Conservation (phyloP, 2,797 vertebrate species). For the Lepus townsendii region DNA sequence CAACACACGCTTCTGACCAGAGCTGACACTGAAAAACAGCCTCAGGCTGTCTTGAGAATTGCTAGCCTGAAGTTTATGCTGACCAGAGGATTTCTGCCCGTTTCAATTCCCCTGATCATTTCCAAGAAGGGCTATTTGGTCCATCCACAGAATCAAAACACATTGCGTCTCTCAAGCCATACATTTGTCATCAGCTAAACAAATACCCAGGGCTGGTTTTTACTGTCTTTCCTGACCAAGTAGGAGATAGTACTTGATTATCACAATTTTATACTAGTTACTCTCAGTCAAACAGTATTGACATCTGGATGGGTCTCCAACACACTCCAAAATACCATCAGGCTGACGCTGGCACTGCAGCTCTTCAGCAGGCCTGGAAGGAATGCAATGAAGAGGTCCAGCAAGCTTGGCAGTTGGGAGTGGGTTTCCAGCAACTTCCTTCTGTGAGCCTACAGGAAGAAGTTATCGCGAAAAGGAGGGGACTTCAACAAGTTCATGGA, state of each 20-base stretch:
- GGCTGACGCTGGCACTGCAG: neutral
- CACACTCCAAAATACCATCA: neutral
- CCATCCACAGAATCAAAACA: conserved; percentile 70
- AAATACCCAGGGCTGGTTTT: conserved; percentile 23
- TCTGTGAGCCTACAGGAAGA: neutral
- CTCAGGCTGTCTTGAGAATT: conserved; percentile 54
- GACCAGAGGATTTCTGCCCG: conserved; percentile 74
- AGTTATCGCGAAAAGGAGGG: neutral
- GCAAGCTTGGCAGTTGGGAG: neutral
- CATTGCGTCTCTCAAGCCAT: neutral
- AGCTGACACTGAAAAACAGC: conserved; percentile 68
- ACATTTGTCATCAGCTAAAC: conserved; percentile 57
- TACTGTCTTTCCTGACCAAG: conserved; percentile 39
- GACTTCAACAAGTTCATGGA: no score
- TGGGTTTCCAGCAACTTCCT: neutral
- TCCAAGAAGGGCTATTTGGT: conserved; percentile 73
- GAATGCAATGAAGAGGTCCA: neutral
- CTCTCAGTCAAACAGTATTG: conserved; percentile 17
- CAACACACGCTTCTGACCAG: conserved; percentile 76
- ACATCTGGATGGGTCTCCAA: neutral
- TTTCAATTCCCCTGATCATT: conserved; percentile 46
- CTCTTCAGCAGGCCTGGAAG: neutral
- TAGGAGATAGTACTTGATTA: neutral
- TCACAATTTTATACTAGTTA: neutral
- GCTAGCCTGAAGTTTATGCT: conserved; percentile 70